These are phyloP conservation scores for Raphicerus campestris DNA, from an alignment of 2,113 vertebrate species.

Conservation along the genomic window DNA sequence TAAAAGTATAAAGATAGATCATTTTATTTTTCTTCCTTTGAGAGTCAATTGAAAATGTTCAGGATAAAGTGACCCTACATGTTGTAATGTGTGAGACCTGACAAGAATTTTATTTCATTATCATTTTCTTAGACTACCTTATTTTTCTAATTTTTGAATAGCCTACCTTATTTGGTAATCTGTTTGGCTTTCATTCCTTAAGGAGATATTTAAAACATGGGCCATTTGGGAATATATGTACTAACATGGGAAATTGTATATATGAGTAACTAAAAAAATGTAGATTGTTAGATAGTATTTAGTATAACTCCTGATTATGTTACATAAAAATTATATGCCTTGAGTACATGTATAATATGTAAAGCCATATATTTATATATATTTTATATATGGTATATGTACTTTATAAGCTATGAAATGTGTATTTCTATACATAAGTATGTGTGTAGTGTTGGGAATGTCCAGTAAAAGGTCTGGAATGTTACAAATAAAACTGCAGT, in stretches of 20 bases:
- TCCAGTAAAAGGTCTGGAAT: not conserved
- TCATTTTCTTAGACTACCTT: not conserved
- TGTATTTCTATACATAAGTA: not conserved
- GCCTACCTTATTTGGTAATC: not conserved
- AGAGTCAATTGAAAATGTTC: not conserved
- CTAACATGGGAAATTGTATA: not conserved
- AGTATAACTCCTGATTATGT: not conserved
- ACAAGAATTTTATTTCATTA: not conserved
- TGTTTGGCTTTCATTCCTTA: slow-evolving; percentile 31
- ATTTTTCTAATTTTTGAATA: slow-evolving; percentile 8
- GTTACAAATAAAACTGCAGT: not conserved
- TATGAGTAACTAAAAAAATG: not conserved
- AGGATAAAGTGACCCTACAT: not conserved
- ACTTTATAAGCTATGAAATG: not conserved
- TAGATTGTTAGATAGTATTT: not conserved
- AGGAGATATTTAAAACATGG: slow-evolving; percentile 22
- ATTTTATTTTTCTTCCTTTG: not conserved
- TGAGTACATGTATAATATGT: not conserved
- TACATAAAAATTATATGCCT: not conserved
- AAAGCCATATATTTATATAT: not conserved
- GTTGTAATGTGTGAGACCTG: not conserved
- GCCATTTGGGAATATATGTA: not conserved
- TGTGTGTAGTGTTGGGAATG: not conserved
- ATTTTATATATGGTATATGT: not conserved
- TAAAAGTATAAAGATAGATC: not conserved